These are phyloP conservation scores for Xylocopa sonorina DNA, from an alignment of 1,140 invertebrate genomes.

Conservation along the genomic window DNA sequence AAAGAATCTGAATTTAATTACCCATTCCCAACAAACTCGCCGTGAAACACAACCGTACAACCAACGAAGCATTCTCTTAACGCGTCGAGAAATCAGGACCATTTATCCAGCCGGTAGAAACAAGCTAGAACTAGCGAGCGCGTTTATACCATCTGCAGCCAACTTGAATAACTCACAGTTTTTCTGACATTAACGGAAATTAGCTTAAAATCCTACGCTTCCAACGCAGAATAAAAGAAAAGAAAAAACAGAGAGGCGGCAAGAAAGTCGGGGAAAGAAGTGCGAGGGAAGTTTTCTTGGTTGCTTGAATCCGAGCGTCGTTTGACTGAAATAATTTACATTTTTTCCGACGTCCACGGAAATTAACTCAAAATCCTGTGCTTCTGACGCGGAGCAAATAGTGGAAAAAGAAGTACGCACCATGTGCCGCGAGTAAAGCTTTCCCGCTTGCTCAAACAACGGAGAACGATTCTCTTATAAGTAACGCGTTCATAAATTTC, in stretches of 20 bases:
- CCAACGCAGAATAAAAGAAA: not conserved
- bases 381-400: too few relatives aligned
- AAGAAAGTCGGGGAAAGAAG: too few relatives aligned
- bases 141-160: not conserved
- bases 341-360: too few relatives aligned
- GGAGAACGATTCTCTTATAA: too few relatives aligned
- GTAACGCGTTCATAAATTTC: too few relatives aligned
- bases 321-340: not conserved
- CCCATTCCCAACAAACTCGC: not conserved
- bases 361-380: too few relatives aligned
- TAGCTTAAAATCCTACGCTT: conserved; percentile 1
- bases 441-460: not conserved
- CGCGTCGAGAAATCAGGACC: not conserved
- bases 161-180: conserved; percentile 10
- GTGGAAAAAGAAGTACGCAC: too few relatives aligned
- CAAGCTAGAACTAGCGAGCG: not conserved
- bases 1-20: not conserved
- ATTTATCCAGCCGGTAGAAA: not conserved
- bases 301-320: too few relatives aligned
- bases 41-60: not conserved
- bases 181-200: conserved; percentile 21
- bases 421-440: not conserved
- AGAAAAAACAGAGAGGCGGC: too few relatives aligned
- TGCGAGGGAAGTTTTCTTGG: too few relatives aligned
- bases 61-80: not conserved